Conservation (phyloP, 2,113 vertebrate species). For the Campylomormyrus tamandua region DNA sequence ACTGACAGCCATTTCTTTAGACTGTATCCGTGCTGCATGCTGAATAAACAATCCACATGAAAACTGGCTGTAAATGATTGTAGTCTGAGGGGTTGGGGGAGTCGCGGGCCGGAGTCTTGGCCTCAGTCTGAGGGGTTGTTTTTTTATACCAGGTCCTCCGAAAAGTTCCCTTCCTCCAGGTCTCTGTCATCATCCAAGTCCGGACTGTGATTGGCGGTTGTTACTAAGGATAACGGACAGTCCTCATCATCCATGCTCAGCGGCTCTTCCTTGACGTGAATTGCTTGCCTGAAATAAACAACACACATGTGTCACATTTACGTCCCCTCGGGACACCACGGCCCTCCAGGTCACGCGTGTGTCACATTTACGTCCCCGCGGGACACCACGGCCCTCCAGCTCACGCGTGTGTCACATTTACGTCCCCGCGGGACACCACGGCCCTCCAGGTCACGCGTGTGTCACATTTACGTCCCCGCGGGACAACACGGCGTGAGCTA, state of each 20-base stretch:
- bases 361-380: too few relatives aligned
- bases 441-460: too few relatives aligned
- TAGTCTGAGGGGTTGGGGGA: conserved; percentile 51
- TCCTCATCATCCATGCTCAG: conserved; percentile 71
- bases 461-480: too few relatives aligned
- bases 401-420: too few relatives aligned
- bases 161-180: conserved; percentile 72
- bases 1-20: conserved; percentile 90
- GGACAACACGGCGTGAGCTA: neutral
- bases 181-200: conserved; percentile 71
- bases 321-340: too few relatives aligned
- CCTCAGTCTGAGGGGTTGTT: conserved; percentile 62
- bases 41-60: conserved; percentile 99
- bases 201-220: conserved; percentile 72
- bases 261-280: conserved; percentile 73
- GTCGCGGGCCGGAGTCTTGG: conserved; percentile 60
- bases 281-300: conserved; percentile 67
- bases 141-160: conserved; percentile 82
- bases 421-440: too few relatives aligned
- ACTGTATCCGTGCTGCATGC: conserved; percentile 87
- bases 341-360: too few relatives aligned
- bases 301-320: neutral
- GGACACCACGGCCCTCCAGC: too few relatives aligned
- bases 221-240: conserved; percentile 68
- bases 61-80: conserved; percentile 80